Percentiles rank a stretch among this genome's conserved stretches.
Conservation (phyloP, 2,113 vertebrate species). For the Peromyscus maniculatus region DNA sequence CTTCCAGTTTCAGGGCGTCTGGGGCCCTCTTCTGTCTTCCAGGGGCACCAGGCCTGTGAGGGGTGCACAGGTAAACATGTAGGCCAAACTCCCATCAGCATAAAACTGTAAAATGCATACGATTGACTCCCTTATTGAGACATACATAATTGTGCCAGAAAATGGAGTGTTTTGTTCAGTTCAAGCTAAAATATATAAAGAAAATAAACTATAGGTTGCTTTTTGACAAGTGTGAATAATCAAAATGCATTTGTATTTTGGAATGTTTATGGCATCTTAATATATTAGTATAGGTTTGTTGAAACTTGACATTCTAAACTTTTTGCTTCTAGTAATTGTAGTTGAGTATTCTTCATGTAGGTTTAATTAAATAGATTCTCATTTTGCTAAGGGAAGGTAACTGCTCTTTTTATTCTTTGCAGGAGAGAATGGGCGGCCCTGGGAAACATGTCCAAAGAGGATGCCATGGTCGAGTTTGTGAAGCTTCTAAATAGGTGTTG, state of each 20-base stretch:
- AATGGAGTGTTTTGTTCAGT: neutral
- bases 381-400: conserved; percentile 16
- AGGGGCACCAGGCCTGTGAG: neutral
- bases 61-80: neutral
- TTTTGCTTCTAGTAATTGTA: conserved; percentile 6
- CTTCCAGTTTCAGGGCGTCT: neutral
- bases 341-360: conserved; percentile 2
- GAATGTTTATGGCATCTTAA: neutral
- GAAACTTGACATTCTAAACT: conserved; percentile 15
- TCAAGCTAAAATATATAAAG: conserved; percentile 2
- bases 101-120: neutral
- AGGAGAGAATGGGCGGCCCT: conserved; percentile 98
- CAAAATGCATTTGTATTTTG: neutral
- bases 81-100: neutral
- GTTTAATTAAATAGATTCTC: conserved; percentile 29
- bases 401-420: conserved; percentile 63
- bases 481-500: conserved; percentile 96
- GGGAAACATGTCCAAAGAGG: conserved; percentile 95
- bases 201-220: neutral
- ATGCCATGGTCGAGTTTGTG: conserved; percentile 98
- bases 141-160: neutral
- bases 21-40: neutral
- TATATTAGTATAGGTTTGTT: neutral
- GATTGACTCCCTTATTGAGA: neutral
- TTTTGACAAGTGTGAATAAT: conserved; percentile 18